phyloP scores from a whole-genome alignment of 53 echinoderm and acorn worm species.

The Stichopus horrens region DNA sequence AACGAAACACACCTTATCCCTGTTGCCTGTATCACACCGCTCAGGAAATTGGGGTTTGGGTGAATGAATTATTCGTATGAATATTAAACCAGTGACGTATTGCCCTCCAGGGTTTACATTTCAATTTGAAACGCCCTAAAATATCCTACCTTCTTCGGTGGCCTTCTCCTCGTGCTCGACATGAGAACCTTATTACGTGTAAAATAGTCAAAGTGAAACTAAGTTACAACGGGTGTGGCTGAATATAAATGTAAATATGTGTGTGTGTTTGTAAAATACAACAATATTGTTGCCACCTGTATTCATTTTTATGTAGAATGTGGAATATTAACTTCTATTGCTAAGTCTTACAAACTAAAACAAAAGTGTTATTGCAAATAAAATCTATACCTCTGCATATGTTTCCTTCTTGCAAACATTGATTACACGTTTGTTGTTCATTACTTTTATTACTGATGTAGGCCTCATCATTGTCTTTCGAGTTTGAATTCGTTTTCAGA shows the following conservation, averaged over 20 bases:
- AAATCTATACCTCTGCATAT: background rate
- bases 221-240: background rate
- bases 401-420: background rate
- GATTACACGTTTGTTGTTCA: background rate
- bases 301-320: background rate
- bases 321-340: background rate
- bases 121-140: constrained; percentile 20
- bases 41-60: constrained; percentile 14
- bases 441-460: background rate
- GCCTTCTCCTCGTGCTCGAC: constrained; percentile 18
- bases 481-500: too few species aligned
- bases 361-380: background rate
- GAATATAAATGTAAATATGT: background rate
- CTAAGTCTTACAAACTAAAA: background rate
- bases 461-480: too few species aligned
- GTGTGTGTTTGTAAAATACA: background rate
- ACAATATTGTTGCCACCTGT: background rate
- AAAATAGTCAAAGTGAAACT: background rate
- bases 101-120: constrained; percentile 19
- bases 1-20: constrained; percentile 44
- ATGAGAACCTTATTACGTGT: constrained; percentile 31
- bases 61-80: constrained; percentile 34
- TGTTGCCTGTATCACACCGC: constrained; percentile 9
- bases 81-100: constrained; percentile 37
- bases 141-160: constrained; percentile 28